phyloP scores from a whole-genome alignment of 2,797 vertebrate species.

The Tragelaphus oryx region DNA sequence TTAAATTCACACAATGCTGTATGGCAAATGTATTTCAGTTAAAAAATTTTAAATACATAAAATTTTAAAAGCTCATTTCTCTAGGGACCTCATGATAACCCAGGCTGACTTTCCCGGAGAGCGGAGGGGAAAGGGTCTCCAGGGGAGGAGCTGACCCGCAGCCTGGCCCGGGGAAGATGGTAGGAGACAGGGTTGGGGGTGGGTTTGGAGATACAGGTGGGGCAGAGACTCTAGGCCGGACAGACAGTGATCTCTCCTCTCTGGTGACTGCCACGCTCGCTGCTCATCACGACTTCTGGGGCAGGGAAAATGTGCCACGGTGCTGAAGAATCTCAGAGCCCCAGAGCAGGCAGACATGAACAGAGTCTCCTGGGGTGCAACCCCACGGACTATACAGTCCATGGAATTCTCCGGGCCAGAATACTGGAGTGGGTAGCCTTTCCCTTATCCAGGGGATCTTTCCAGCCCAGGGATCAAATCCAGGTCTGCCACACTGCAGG shows the following conservation, averaged over 20 bases:
- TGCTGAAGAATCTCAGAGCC: not conserved
- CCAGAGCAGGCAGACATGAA: not conserved
- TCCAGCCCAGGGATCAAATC: not conserved
- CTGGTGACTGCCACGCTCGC: accelerated
- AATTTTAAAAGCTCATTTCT: not conserved
- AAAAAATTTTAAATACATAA: not conserved
- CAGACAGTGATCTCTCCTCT: not conserved
- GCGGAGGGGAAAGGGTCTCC: not conserved
- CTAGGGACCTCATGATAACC: not conserved
- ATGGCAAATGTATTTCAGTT: not conserved
- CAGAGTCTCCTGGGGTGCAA: not conserved
- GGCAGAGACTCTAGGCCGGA: not conserved
- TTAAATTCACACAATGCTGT: not conserved
- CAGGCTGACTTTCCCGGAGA: not conserved
- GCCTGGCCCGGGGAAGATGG: not conserved
- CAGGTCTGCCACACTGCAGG: not conserved
- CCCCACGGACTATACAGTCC: not conserved
- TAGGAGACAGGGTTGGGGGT: not conserved
- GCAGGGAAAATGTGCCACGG: not conserved
- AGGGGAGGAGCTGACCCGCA: not conserved
- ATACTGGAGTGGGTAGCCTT: not conserved
- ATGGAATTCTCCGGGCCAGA: not conserved
- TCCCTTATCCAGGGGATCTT: not conserved
- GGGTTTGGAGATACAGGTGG: no score
- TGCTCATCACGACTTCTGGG: not conserved